Evolutionary conservation across 2,888 invertebrate genomes (phyloP).

Genomic region (Tenthredo livida): DNA sequence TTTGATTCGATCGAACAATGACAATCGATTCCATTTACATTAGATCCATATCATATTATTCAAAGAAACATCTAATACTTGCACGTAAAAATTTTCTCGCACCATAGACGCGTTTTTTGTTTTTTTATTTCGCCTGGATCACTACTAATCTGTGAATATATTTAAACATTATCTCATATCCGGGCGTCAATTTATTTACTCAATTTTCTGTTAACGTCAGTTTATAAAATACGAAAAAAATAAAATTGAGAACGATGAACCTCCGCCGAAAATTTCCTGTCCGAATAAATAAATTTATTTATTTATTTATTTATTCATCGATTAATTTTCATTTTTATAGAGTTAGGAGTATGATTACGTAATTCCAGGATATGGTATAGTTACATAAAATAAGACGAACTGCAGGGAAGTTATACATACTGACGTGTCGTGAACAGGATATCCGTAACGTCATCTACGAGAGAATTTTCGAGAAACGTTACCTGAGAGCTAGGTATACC

Average conservation of each 20-base stretch:
- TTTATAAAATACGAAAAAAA: background rate
- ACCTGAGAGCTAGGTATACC: background rate
- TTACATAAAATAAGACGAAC: background rate
- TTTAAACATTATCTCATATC: background rate
- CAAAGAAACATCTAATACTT: background rate
- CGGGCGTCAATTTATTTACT: too few relatives aligned
- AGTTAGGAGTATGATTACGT: background rate
- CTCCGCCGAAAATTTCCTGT: background rate
- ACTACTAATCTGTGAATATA: background rate
- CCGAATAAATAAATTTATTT: background rate
- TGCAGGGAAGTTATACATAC: background rate
- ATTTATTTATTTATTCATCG: background rate
- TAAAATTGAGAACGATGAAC: background rate
- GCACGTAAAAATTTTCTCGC: background rate
- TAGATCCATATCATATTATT: too few relatives aligned
- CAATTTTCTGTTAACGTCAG: too few relatives aligned
- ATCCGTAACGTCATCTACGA: constrained; percentile 5
- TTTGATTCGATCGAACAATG: too few relatives aligned
- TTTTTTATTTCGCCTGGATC: background rate
- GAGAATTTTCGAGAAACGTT: constrained; percentile 18
- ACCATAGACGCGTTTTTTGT: too few relatives aligned
- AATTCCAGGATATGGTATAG: background rate
- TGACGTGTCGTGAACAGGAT: background rate
- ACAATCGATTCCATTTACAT: too few relatives aligned
- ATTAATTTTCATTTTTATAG: background rate